phyloP scores from a whole-genome alignment of 1,140 invertebrate genomes.

The Coboldia fuscipes region DNA sequence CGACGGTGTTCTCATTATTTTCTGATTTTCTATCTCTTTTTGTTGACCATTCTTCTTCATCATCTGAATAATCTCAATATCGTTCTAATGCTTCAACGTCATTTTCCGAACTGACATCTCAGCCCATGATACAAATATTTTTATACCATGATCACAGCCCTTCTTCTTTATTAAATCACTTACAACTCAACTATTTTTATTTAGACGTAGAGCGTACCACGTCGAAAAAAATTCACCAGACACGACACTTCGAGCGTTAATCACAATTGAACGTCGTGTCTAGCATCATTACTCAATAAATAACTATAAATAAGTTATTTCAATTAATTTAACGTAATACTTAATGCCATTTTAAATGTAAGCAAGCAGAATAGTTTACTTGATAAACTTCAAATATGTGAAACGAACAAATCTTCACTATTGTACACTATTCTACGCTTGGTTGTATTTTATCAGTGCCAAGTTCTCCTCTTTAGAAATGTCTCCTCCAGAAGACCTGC shows the following conservation, averaged over 20 bases:
- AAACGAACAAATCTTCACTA: conserved; percentile 50
- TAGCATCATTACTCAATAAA: no score
- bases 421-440: conserved; percentile 62
- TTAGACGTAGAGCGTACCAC: conserved; percentile 45
- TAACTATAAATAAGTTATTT: no score
- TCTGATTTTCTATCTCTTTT: conserved; percentile 10
- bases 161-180: conserved; percentile 47
- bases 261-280: no score
- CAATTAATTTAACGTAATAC: no score
- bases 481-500: no score
- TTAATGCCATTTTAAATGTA: no score
- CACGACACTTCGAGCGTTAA: conserved; percentile 43
- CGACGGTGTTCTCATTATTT: not conserved
- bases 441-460: conserved; percentile 50
- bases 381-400: no score
- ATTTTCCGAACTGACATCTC: conserved; percentile 66
- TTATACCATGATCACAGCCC: no score
- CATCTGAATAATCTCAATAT: conserved; percentile 65
- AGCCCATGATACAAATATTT: no score
- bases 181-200: conserved; percentile 24
- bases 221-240: conserved; percentile 50
- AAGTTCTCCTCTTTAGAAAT: conserved; percentile 16
- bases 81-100: conserved; percentile 56
- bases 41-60: conserved; percentile 51
- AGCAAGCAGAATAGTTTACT: no score